Evolutionary conservation across 2,888 invertebrate species (phyloP).

Genomic region (Andrena hattorfiana): DNA sequence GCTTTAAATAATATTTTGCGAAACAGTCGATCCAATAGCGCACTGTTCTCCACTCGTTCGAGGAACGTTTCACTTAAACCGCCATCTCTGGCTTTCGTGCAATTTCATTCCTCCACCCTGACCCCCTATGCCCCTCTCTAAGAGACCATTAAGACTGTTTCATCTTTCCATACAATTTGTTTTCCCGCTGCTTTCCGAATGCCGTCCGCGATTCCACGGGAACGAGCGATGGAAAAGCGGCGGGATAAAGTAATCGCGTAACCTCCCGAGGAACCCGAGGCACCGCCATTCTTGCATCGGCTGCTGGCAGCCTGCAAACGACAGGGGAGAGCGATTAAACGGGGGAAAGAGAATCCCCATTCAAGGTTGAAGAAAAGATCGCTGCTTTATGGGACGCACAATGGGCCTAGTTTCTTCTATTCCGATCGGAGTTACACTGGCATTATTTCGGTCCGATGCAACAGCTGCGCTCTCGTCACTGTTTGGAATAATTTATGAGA

Average conservation of each 20-base stretch:
- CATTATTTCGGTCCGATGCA: not conserved
- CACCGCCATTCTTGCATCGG: not conserved
- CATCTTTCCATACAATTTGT: conserved; percentile 76
- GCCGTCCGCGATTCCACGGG: conserved; percentile 46
- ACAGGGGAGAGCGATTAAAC: not conserved
- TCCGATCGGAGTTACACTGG: not conserved
- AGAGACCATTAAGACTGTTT: conserved; percentile 74
- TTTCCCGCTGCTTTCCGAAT: conserved; percentile 67
- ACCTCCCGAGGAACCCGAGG: conserved; percentile 22
- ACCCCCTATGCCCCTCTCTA: conserved; percentile 34
- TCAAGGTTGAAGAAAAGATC: conserved; percentile 49
- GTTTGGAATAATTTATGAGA: not conserved
- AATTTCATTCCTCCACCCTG: conserved; percentile 49
- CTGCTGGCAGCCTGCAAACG: not conserved
- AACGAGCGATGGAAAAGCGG: conserved; percentile 55
- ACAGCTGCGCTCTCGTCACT: not conserved
- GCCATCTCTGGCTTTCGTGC: conserved; percentile 50
- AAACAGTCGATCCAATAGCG: conserved; percentile 57
- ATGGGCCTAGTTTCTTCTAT: conserved; percentile 7
- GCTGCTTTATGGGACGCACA: not conserved
- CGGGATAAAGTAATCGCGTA: conserved; percentile 63
- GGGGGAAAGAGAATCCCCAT: conserved; percentile 29
- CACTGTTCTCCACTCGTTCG: conserved; percentile 12
- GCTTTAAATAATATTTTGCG: conserved; percentile 75
- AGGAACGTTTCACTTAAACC: conserved; percentile 51